phyloP scores from a whole-genome alignment of 2,113 vertebrate genomes.

The Apodemus sylvaticus region DNA sequence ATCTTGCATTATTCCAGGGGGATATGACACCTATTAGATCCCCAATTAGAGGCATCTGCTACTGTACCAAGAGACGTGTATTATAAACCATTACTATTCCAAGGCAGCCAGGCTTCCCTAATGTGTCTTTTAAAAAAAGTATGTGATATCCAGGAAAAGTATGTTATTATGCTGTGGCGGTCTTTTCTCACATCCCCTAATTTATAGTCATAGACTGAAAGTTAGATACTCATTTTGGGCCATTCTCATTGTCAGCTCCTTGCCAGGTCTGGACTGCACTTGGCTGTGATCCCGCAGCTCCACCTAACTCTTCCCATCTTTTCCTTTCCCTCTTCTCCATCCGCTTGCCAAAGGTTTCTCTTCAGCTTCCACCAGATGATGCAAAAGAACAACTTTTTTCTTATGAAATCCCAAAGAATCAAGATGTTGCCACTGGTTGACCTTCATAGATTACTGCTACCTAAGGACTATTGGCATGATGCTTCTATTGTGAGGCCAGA shows the following conservation, averaged over 20 bases:
- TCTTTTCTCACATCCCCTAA: neutral
- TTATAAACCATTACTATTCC: neutral
- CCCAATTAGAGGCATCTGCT: neutral
- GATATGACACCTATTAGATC: neutral
- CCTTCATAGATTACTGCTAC: neutral
- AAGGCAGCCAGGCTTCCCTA: neutral
- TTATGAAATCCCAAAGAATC: neutral
- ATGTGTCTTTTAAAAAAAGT: neutral
- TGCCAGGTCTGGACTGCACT: neutral
- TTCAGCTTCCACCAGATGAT: neutral
- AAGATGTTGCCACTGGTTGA: neutral
- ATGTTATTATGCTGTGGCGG: neutral
- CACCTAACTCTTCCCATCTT: neutral
- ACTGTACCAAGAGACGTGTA: neutral
- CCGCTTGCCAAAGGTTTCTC: neutral
- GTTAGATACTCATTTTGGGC: slow-evolving; percentile 17
- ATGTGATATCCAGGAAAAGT: neutral
- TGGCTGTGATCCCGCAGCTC: neutral
- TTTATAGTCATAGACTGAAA: neutral
- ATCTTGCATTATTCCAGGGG: neutral
- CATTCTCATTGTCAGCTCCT: neutral
- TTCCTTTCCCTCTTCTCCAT: neutral
- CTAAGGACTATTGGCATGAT: neutral
- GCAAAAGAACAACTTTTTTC: neutral
- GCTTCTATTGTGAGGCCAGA: neutral